Base-by-base conservation (phyloP, 2,113 vertebrate species). In the Erinaceus europaeus region DNA sequence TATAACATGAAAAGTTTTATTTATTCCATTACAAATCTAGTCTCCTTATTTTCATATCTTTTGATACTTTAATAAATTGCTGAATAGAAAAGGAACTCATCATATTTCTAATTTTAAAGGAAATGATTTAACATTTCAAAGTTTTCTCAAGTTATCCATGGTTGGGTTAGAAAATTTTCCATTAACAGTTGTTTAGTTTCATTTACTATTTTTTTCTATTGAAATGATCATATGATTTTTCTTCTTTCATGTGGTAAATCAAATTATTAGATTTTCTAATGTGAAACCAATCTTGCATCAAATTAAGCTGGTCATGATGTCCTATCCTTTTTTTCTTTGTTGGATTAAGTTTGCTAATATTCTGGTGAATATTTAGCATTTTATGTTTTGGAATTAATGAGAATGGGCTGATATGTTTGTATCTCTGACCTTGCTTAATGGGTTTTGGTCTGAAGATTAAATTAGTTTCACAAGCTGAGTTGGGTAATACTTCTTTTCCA, bases 401-500 rank as follows among this genome's bases (percentile, higher is more conserved):
- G 20, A 78, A 78, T 64, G 20, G 29, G 55, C 67, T 78, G 55
- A 78, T 84, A 72, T 84, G 53, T 78, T 84, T 71, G 77, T 77
- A 73, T 55, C 27, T 53, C 65, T 65, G 65, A 64, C 57, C 20
- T 84, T 55, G 36, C 32, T 84, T 78, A 78, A 77, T 55, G 32
- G 38, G n/a, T 90, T 72, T 90, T 62, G 32, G 64, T 40, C 69
- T 40, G 42, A 52, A 61, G 53, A 79, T 62, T 74, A 55, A 38
- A 64, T 74, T 67, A 55, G 69, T 67, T 48, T 82, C 32, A 46
- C 44, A 78, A 78, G 76, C 77, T 55, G 17, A 78, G 18, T 27
- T 75, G 48, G 65, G 52, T 64, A 64, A 90, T 29, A 78, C 38
- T 84, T 69, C 71, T 89, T 13, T 59, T 82, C 67, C 42, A 44